phyloP scores from a whole-genome alignment of 2,797 vertebrate species.

The Sebastes matsubarae region DNA sequence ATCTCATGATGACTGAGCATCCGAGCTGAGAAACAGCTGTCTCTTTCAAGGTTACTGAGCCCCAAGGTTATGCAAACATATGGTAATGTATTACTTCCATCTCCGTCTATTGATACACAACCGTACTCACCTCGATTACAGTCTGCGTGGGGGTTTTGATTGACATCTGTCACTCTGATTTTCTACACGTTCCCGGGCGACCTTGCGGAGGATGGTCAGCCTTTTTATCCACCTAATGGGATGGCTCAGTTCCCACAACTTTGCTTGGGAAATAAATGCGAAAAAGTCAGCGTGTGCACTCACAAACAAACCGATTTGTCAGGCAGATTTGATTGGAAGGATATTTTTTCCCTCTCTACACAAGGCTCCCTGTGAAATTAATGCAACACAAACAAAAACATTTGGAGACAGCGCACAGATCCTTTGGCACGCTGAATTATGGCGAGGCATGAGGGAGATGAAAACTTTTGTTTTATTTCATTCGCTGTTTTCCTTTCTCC shows the following conservation, averaged over 20 bases:
- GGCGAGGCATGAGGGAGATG: conserved; percentile 58
- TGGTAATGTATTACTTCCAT: conserved; percentile 65
- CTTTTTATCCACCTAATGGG: conserved; percentile 16
- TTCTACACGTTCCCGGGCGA: not conserved
- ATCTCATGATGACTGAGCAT: conserved; percentile 59
- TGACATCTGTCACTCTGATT: conserved; percentile 55
- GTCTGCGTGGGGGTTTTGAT: conserved; percentile 47
- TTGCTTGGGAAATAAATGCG: not conserved
- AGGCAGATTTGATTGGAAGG: conserved; percentile 49
- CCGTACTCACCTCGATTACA: conserved; percentile 22
- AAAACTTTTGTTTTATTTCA: conserved; percentile 71
- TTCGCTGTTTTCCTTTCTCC: conserved; percentile 36
- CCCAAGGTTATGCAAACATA: conserved; percentile 72
- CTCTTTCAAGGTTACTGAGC: conserved; percentile 67
- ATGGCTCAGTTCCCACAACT: conserved; percentile 5
- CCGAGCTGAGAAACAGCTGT: conserved; percentile 73
- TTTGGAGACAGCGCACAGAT: conserved; percentile 46
- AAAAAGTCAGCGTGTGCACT: not conserved
- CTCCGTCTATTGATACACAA: conserved; percentile 59
- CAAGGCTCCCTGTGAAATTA: conserved; percentile 60
- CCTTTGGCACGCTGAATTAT: conserved; percentile 62
- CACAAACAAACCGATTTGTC: conserved; percentile 51
- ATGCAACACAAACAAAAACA: conserved; percentile 72
- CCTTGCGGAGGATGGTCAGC: conserved; percentile 40
- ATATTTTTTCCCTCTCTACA: not conserved